Evolutionary conservation across 2,888 invertebrate species (phyloP), one percentile per base, ranked within the genome.

Genomic region (Alitta virens): DNA sequence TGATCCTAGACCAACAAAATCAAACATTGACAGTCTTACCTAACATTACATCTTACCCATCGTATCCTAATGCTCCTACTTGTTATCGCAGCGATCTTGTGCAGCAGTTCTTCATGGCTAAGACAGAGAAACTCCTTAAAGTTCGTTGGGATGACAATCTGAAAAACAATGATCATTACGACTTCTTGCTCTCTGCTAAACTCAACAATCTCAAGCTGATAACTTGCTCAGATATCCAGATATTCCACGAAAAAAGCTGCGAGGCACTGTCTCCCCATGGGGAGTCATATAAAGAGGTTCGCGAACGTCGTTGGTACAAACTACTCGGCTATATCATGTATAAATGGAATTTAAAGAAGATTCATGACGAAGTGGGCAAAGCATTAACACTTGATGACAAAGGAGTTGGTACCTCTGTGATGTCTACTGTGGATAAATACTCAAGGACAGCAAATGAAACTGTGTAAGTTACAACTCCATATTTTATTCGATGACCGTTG

Each of bases 111-210:
- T 60, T 60, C 60, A 60, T 60, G 21, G 12, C 60, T 3, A 26
- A 42, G 25, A 60, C 60, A 18, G 43, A 60, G 33, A 51, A 38
- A 16, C 21, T 60, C 12, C 50, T 49, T 21, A 21, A 60, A 7
- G 52, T 60, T 21, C 21, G 42, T n/a, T 60, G 60, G 60, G 60
- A 60, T 25, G 52, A 60, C 18, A 42, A 24, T 2, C 38, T 60
- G 7, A 60, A 60, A 25, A 60, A 53, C 24, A 51, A 60, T 25
- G 60, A 60, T 24, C 60, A 60, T 52, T 60, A 60, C 51, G 60
- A 60, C 53, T 60, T 60, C 26, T 52, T 60, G 38, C 40, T 60
- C 12, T 52, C 23, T 40, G 49, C 60, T 18, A 60, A 60, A 38
- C 21, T n/a, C 16, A 23, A 42, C 53, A 23, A 53, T 16, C 38